Conservation (phyloP, 2,113 vertebrate species). For the Sorex fumeus region DNA sequence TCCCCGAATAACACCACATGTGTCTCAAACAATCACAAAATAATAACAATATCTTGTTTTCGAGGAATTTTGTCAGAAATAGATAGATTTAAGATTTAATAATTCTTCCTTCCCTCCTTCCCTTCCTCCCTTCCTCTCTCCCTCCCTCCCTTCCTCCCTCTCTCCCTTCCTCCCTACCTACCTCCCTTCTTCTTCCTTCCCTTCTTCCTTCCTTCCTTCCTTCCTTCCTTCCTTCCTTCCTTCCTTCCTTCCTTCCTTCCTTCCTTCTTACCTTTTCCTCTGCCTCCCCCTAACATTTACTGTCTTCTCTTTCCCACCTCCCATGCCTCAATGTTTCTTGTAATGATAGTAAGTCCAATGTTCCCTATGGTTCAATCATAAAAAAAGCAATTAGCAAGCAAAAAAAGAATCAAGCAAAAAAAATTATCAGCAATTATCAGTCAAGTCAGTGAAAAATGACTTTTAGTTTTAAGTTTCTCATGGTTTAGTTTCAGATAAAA, state of each 20-base stretch:
- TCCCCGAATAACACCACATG: too few species aligned
- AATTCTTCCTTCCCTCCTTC: background rate
- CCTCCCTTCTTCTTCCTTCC: background rate
- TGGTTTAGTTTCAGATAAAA: slow-evolving; percentile 70
- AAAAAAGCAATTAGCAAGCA: slow-evolving; percentile 68
- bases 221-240: too few species aligned
- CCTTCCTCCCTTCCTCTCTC: too few species aligned
- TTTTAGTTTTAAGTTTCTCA: slow-evolving; percentile 78
- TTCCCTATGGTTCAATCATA: slow-evolving; percentile 58
- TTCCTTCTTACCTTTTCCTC: background rate
- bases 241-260: background rate
- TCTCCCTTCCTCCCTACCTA: background rate
- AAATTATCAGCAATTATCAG: too few species aligned
- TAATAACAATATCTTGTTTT: background rate
- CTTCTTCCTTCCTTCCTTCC: background rate
- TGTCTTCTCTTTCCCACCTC: background rate
- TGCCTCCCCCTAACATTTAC: background rate
- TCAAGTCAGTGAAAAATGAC: slow-evolving; percentile 8
- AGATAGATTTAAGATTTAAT: slow-evolving; percentile 55
- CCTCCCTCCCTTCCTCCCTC: background rate
- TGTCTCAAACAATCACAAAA: background rate
- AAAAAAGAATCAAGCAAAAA: too few species aligned
- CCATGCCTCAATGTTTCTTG: background rate
- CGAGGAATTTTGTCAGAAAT: slow-evolving; percentile 50
- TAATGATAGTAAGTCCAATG: slow-evolving; percentile 49